Evolutionary conservation across 2,113 vertebrate genomes (phyloP), one percentile per base, ranked within the genome.

Genomic region (Bubo bubo): DNA sequence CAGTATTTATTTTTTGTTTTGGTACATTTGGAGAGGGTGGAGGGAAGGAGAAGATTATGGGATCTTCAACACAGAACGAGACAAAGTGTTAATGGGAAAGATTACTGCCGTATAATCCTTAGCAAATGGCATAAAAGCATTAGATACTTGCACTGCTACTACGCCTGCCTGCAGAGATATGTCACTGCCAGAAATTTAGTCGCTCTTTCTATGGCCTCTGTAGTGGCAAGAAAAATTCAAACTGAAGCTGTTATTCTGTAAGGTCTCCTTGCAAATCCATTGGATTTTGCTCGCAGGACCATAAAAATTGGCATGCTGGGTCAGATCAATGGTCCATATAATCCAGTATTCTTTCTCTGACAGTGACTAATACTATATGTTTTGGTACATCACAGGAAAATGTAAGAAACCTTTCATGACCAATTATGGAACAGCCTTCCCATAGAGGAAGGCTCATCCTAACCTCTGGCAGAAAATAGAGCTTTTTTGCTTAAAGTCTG

Each of bases 251-350:
- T 82, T 95, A 76, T 73, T 95, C 62, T 85, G 43, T 90, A 80
- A 66, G 37, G 32, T 88, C 84, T 95, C 84, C 70, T 79, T 95
- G 85, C 85, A 97, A 96, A 96, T 94, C 93, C 90, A 27, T 80
- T 90, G 96, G 92, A 92, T 96, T 96, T 96, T 95, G 87, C 85
- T 96, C 74, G 56, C 53, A 90, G 71, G 71, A 94, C 96, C 81
- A 88, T 95, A 96, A 96, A 95, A 97, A 95, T 83, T 76, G 74
- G 63, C 92, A 82, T 95, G 93, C 93, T 92, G 93, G 79, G 93
- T 86, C 92, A 94, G 93, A 95, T 96, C 97, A 96, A 96, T 93
- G 95, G 93, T 70, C 96, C 90, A 94, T 93, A 90, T 94, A 96
- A 96, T 96, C 93, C 92, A 86, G 93, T 83, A 86, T 81, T 88